Conservation (phyloP, 1,140 invertebrate genomes). For the Drosophila lini region DNA sequence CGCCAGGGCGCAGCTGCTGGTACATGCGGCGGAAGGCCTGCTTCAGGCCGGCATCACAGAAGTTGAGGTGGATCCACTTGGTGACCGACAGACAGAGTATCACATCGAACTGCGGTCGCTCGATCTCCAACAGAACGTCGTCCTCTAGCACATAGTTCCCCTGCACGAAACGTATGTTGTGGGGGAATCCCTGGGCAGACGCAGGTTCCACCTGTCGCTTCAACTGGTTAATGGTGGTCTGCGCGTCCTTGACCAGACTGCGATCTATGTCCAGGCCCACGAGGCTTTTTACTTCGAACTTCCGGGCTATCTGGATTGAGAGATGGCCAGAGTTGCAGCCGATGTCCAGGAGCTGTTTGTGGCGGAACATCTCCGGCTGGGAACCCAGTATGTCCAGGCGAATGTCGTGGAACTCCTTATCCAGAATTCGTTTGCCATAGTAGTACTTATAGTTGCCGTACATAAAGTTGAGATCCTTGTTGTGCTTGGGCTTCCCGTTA, state of each 20-base stretch:
- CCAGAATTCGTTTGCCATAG: constrained; percentile 96
- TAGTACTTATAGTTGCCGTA: constrained; percentile 87
- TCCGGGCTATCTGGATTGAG: constrained; percentile 92
- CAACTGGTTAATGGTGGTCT: constrained; percentile 32
- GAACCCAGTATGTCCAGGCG: constrained; percentile 91
- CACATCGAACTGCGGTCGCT: constrained; percentile 95
- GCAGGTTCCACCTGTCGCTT: constrained; percentile 35
- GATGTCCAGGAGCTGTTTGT: constrained; percentile 97
- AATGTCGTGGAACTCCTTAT: constrained; percentile 90
- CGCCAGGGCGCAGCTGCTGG: constrained; percentile 94
- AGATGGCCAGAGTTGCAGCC: constrained; percentile 99
- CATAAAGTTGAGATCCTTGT: constrained; percentile 54
- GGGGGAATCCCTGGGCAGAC: constrained; percentile 49
- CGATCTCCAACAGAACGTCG: constrained; percentile 91
- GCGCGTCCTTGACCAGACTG: constrained; percentile 89
- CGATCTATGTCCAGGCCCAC: constrained; percentile 98
- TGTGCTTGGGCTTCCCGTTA: constrained; percentile 17
- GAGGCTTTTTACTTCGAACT: constrained; percentile 92
- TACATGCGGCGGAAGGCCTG: constrained; percentile 95
- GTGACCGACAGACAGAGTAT: constrained; percentile 98
- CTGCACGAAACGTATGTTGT: constrained; percentile 84
- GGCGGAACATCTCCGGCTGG: constrained; percentile 92
- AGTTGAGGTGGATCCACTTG: constrained; percentile 99
- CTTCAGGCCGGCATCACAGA: constrained; percentile 97
- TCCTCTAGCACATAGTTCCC: constrained; percentile 96